phyloP scores from a whole-genome alignment of 2,888 invertebrate genomes.

The Drosophila ochracea region DNA sequence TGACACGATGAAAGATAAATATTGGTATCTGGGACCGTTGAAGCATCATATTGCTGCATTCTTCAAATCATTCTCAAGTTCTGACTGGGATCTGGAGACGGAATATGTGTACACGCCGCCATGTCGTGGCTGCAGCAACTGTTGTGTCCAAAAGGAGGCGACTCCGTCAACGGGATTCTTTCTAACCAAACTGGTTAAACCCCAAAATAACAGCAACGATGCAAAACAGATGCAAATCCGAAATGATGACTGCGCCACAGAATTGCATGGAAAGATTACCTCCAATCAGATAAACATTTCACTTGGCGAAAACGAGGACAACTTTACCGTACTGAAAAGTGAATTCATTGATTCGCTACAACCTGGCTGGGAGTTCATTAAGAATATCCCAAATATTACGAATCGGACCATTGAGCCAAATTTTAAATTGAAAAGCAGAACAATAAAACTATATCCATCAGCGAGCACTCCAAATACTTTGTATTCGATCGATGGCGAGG shows the following conservation, averaged over 20 bases:
- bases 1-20: slow-evolving; percentile 90
- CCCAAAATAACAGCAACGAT: slow-evolving; percentile 12
- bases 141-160: slow-evolving; percentile 82
- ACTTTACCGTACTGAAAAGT: slow-evolving; percentile 77
- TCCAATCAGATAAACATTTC: slow-evolving; percentile 75
- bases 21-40: slow-evolving; percentile 94
- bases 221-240: slow-evolving; percentile 10
- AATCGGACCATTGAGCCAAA: slow-evolving; percentile 53
- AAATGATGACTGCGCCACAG: slow-evolving; percentile 62
- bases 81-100: slow-evolving; percentile 90
- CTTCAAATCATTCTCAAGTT: slow-evolving; percentile 89
- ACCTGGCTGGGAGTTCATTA: slow-evolving; percentile 73
- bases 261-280: slow-evolving; percentile 55
- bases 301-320: slow-evolving; percentile 81
- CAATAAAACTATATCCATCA: slow-evolving; percentile 68
- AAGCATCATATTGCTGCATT: slow-evolving; percentile 92
- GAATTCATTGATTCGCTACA: slow-evolving; percentile 64
- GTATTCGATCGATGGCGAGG: slow-evolving; percentile 94
- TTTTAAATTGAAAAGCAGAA: slow-evolving; percentile 66
- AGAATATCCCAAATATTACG: slow-evolving; percentile 60
- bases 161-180: slow-evolving; percentile 44
- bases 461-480: slow-evolving; percentile 85
- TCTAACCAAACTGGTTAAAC: slow-evolving; percentile 49
- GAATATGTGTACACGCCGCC: slow-evolving; percentile 91
- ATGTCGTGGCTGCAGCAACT: slow-evolving; percentile 93